These are phyloP conservation scores for Ophioderma brevispina DNA, from an alignment of 35 echinoderm and acorn worm species.

Conservation along the genomic window DNA sequence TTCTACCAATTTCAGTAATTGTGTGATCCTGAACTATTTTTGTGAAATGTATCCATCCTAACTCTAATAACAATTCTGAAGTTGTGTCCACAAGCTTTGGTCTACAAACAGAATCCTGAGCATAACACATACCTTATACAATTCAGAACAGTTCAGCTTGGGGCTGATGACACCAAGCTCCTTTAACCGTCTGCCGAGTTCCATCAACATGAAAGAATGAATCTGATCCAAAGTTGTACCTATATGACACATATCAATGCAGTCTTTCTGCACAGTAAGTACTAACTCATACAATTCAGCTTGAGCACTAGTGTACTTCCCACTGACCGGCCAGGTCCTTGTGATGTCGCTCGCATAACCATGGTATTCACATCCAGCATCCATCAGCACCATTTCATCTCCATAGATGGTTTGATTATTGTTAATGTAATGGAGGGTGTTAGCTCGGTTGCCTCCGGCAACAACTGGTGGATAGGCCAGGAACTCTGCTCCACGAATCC, in stretches of 20 bases:
- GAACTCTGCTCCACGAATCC: conserved; percentile 84
- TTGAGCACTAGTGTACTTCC: conserved; percentile 71
- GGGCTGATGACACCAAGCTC: conserved; percentile 67
- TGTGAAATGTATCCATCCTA: no score
- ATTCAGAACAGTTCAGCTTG: conserved; percentile 48
- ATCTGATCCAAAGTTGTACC: conserved; percentile 85
- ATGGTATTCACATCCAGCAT: conserved; percentile 98
- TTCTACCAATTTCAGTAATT: no score
- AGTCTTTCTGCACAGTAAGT: conserved; percentile 78
- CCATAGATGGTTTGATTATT: conserved; percentile 85
- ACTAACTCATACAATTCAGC: conserved; percentile 76
- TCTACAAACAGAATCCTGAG: no score
- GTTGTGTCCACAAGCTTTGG: no score
- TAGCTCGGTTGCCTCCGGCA: conserved; percentile 94
- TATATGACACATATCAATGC: conserved; percentile 76
- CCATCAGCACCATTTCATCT: conserved; percentile 91
- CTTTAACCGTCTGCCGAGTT: conserved; percentile 66
- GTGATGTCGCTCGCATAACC: conserved; percentile 99
- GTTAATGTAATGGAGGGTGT: conserved; percentile 93
- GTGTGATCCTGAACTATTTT: no score
- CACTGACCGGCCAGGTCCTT: conserved; percentile 95
- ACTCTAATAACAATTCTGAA: no score
- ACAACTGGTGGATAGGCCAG: conserved; percentile 95
- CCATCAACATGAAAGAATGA: conserved; percentile 80
- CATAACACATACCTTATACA: conserved; percentile 51